Evolutionary conservation across 2,797 vertebrate species (phyloP), one percentile per base, ranked within the genome.

Genomic region (Anguilla marmorata): DNA sequence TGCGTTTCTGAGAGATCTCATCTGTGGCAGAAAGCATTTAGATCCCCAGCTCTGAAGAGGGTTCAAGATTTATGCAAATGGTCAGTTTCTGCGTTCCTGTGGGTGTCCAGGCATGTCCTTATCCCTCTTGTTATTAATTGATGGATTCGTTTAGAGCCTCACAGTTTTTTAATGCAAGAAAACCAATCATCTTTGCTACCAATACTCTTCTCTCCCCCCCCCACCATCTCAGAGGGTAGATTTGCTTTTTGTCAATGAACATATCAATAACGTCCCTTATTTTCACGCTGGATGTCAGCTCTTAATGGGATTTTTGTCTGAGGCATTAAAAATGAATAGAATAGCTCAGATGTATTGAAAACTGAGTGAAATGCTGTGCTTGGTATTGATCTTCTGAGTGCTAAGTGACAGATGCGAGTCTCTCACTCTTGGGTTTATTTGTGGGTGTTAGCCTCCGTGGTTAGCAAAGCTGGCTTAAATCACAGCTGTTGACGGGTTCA

Each of bases 281-380:
- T 84, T n/a, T 87, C 21, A 84, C 48, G 41, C 79, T 58, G 60
- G 80, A 21, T 72, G 63, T 82, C 82, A 84, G 82, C 33, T 37
- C 66, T 21, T 85, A 88, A 88, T 88, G 54, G 66, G 27, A 48
- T 76, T 45, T 85, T 88, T 88, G 87, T 88, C 82, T 74, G 56
- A 85, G 52, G 63, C 84, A 84, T 74, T 54, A 85, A 87, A 87
- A 72, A 30, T 85, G 83, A 66, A 85, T 88, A 48, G 79, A 82
- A 50, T 82, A 48, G 41, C 79, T 82, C 79, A 82, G 21, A 82
- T 45, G 48, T 82, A 82, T 82, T 50, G 79, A 48, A 50, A 45
- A 24, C 41, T 3, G 79, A n/a, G 41, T 85, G 82, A 45, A 74
- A 82, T 27, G 83, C 56, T 52, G 52, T 54, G 83, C 80, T 52